These are phyloP conservation scores for Alfaro cultratus DNA, from an alignment of 2,797 vertebrate species.

Conservation along the genomic window DNA sequence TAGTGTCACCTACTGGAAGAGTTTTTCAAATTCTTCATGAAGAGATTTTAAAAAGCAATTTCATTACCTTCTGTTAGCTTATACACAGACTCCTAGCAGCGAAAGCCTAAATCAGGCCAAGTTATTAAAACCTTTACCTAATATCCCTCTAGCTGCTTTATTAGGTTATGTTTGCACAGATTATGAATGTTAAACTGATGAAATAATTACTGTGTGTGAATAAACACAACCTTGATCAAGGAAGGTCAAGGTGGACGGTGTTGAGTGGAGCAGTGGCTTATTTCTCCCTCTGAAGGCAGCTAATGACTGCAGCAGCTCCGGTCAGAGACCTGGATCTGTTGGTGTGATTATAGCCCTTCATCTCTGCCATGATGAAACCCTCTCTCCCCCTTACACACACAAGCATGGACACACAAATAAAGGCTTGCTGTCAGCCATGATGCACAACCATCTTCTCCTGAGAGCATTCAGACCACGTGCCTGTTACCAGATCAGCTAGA, in stretches of 20 bases:
- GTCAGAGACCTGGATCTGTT: constrained; percentile 31
- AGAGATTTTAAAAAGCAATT: background rate
- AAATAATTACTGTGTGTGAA: constrained; percentile 22
- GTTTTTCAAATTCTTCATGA: background rate
- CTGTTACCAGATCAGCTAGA: constrained; percentile 23
- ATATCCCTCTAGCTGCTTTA: constrained; percentile 6
- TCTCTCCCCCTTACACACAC: constrained; percentile 16
- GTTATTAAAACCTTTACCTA: background rate
- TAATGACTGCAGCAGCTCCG: constrained; percentile 24
- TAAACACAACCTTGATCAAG: constrained; percentile 3
- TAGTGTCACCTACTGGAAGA: background rate
- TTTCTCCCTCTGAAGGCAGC: constrained; percentile 5
- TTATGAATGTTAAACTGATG: constrained; percentile 14
- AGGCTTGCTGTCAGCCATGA: constrained; percentile 32
- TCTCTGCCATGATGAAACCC: constrained; percentile 19
- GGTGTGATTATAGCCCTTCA: constrained; percentile 34
- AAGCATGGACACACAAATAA: background rate
- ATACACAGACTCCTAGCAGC: background rate
- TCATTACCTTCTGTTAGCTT: background rate
- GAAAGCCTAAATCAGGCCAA: background rate
- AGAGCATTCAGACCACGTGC: constrained; percentile 8
- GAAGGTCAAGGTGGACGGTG: background rate
- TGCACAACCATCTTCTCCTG: constrained; percentile 18
- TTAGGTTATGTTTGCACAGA: constrained; percentile 22
- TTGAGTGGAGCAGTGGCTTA: background rate